Evolutionary conservation across 2,888 invertebrate genomes (phyloP).

Genomic region (Mythimna impura): DNA sequence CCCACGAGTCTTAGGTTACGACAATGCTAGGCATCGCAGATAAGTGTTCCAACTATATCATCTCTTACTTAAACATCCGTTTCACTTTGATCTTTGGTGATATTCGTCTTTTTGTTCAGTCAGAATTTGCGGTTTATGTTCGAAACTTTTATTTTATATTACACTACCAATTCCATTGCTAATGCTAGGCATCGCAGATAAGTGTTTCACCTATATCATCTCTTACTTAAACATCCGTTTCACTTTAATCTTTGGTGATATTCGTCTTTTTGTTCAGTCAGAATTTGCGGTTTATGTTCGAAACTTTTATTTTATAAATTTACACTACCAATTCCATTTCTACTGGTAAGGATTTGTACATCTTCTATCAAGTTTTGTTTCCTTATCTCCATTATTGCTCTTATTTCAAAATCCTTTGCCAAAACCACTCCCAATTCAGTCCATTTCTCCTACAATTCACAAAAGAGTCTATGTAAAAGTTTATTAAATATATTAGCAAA

Average conservation of each 20-base stretch:
- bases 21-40: slow-evolving; percentile 79
- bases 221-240: slow-evolving; percentile 70
- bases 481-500: slow-evolving; percentile 13
- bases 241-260: slow-evolving; percentile 61
- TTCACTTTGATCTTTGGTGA: slow-evolving; percentile 64
- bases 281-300: slow-evolving; percentile 2
- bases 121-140: slow-evolving; percentile 3
- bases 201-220: slow-evolving; percentile 77
- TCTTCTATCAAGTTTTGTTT: slow-evolving; percentile 22
- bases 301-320: slow-evolving; percentile 10
- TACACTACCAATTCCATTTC: background rate
- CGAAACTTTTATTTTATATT: background rate
- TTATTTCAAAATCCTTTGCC: slow-evolving; percentile 38
- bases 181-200: slow-evolving; percentile 80
- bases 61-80: slow-evolving; percentile 71
- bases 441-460: slow-evolving; percentile 10
- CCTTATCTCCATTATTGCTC: slow-evolving; percentile 14
- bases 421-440: slow-evolving; percentile 38
- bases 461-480: slow-evolving; percentile 7
- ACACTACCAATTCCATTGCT: too few species aligned
- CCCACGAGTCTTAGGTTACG: slow-evolving; percentile 77
- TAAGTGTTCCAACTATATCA: slow-evolving; percentile 78
- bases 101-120: slow-evolving; percentile 22
- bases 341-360: slow-evolving; percentile 1
- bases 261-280: slow-evolving; percentile 18